These are phyloP conservation scores for Syngnathus rostellatus DNA, from an alignment of 2,797 vertebrate genomes.

Conservation along the genomic window DNA sequence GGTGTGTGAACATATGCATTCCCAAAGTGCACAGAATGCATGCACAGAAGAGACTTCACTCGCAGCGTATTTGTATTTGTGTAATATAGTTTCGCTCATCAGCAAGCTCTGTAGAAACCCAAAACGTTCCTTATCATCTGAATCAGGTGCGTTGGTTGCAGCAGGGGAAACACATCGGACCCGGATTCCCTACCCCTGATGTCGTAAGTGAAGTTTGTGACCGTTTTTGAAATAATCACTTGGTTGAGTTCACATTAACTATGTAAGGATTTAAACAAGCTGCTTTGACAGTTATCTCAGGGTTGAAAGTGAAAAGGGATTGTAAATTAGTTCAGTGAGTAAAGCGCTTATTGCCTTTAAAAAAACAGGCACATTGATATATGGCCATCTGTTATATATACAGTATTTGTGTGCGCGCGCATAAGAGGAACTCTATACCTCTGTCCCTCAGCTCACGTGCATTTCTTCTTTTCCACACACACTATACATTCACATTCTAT, in stretches of 20 bases:
- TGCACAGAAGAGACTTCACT: too few species aligned
- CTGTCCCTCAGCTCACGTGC: background rate
- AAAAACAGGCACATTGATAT: slow-evolving; percentile 45
- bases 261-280: slow-evolving; percentile 30
- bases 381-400: slow-evolving; percentile 55
- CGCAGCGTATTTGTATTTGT: too few species aligned
- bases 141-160: too few species aligned
- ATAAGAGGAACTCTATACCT: background rate
- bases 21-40: too few species aligned
- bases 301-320: slow-evolving; percentile 60
- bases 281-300: slow-evolving; percentile 45
- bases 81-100: too few species aligned
- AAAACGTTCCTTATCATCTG: too few species aligned
- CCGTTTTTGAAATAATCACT: slow-evolving; percentile 14
- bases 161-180: too few species aligned
- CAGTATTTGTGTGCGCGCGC: slow-evolving; percentile 11
- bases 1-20: too few species aligned
- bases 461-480: background rate
- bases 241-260: slow-evolving; percentile 32
- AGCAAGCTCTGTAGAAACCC: too few species aligned
- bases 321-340: slow-evolving; percentile 56
- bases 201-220: slow-evolving; percentile 6
- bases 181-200: too few species aligned
- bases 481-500: slow-evolving; percentile 17
- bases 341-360: slow-evolving; percentile 56